Conservation (phyloP, 2,113 vertebrate species). For the Xiphias gladius region DNA sequence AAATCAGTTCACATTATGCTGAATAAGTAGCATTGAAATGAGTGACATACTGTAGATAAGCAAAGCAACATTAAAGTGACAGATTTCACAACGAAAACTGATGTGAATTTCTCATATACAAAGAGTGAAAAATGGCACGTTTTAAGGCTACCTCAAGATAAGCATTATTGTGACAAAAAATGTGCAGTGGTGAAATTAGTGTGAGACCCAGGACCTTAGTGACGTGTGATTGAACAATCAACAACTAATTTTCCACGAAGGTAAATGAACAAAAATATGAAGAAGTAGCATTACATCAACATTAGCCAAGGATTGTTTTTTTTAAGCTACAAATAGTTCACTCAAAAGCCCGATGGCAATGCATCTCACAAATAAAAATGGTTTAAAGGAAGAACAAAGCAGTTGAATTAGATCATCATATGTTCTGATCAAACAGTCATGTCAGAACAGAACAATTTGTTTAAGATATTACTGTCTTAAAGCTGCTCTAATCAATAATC, state of each 20-base stretch:
- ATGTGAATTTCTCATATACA: slow-evolving; percentile 30
- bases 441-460: neutral
- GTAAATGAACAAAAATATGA: slow-evolving; percentile 12
- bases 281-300: slow-evolving; percentile 26
- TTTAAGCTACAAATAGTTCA: neutral
- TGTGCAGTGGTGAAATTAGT: slow-evolving; percentile 20
- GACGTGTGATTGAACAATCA: slow-evolving; percentile 16
- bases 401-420: neutral
- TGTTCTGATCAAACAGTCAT: neutral
- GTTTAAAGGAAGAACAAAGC: neutral
- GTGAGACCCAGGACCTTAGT: neutral
- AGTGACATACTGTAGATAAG: slow-evolving; percentile 35
- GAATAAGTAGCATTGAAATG: slow-evolving; percentile 1
- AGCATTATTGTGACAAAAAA: slow-evolving; percentile 56
- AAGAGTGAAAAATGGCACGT: slow-evolving; percentile 25
- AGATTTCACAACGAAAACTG: slow-evolving; percentile 57
- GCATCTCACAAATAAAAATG: neutral
- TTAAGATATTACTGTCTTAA: neutral
- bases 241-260: neutral
- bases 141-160: slow-evolving; percentile 34
- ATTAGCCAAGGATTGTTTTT: slow-evolving; percentile 10
- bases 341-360: neutral
- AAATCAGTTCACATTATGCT: slow-evolving; percentile 20
- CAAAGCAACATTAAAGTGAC: slow-evolving; percentile 9
- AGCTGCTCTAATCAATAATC: neutral